Evolutionary conservation across 2,797 vertebrate species (phyloP).

Genomic region (Parauchenoglanis punctatus): DNA sequence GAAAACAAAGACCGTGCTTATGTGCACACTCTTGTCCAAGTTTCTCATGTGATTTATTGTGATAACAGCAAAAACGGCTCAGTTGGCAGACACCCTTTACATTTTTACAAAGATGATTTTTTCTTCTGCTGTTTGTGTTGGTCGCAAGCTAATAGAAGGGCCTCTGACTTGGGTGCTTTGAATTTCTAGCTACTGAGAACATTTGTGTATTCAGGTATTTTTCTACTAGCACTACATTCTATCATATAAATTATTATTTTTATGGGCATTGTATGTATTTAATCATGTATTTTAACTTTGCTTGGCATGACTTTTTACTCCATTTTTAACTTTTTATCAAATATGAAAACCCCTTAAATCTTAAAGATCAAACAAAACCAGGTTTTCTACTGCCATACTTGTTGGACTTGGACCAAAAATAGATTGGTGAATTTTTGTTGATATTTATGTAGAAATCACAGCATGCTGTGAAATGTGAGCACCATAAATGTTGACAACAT

Average conservation of each 20-base stretch:
- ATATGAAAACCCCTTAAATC: constrained; percentile 21
- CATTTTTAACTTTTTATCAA: constrained; percentile 4
- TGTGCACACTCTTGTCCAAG: constrained; percentile 59
- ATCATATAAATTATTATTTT: constrained; percentile 54
- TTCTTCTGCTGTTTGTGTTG: constrained; percentile 62
- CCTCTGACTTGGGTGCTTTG: constrained; percentile 61
- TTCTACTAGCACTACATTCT: constrained; percentile 56
- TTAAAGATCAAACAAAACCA: constrained; percentile 47
- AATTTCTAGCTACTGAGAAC: constrained; percentile 74
- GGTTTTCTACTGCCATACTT: constrained; percentile 21
- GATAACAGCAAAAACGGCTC: constrained; percentile 70
- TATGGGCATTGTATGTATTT: constrained; percentile 34
- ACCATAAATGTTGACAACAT: constrained; percentile 11
- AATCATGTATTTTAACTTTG: constrained; percentile 36
- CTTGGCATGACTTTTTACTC: constrained; percentile 12
- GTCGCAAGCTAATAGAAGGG: constrained; percentile 56
- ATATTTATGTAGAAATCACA: constrained; percentile 42
- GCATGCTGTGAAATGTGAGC: constrained; percentile 28
- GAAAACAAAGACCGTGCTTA: constrained; percentile 73
- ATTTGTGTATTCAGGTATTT: constrained; percentile 68
- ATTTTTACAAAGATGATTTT: constrained; percentile 66
- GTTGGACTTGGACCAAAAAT: constrained; percentile 36
- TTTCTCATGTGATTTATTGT: constrained; percentile 72
- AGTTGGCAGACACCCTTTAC: constrained; percentile 66
- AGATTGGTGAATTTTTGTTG: constrained; percentile 11